phyloP scores from a whole-genome alignment of 2,113 vertebrate species.

The Sceloporus undulatus region DNA sequence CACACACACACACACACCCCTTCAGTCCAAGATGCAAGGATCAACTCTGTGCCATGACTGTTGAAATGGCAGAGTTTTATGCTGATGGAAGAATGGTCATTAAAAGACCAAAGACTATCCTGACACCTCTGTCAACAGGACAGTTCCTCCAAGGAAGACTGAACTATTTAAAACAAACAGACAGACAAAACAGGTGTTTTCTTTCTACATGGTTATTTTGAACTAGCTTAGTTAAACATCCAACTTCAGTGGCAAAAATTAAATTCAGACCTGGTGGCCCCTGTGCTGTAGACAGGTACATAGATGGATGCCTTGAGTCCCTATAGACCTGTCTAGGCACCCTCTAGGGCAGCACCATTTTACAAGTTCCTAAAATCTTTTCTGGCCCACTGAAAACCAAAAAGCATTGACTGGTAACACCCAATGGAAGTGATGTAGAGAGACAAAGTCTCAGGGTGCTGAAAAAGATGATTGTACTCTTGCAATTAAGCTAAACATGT shows the following conservation, averaged over 20 bases:
- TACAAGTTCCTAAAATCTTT: background rate
- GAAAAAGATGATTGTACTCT: too few relatives aligned
- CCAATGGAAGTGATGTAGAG: too few relatives aligned
- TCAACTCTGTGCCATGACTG: slow-evolving; percentile 39
- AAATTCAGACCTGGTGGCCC: slow-evolving; percentile 24
- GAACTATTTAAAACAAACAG: slow-evolving; percentile 28
- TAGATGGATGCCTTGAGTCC: background rate
- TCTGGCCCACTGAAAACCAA: background rate
- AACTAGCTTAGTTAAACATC: slow-evolving; percentile 40
- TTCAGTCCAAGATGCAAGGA: slow-evolving; percentile 33
- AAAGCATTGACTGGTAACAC: too few relatives aligned
- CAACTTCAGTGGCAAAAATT: slow-evolving; percentile 33
- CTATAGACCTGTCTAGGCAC: background rate
- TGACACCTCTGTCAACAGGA: slow-evolving; percentile 29
- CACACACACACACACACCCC: slow-evolving; percentile 57
- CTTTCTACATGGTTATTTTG: slow-evolving; percentile 43
- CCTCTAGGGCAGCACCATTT: background rate
- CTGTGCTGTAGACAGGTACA: background rate
- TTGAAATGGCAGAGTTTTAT: slow-evolving; percentile 38
- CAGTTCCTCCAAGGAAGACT: slow-evolving; percentile 26
- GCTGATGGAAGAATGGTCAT: slow-evolving; percentile 34
- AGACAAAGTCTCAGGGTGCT: too few relatives aligned
- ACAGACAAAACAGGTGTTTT: slow-evolving; percentile 37
- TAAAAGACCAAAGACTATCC: slow-evolving; percentile 44
- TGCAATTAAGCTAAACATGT: too few relatives aligned